Evolutionary conservation across 2,113 vertebrate species (phyloP), one percentile per base, ranked within the genome.

Genomic region (Campylomormyrus numenius): DNA sequence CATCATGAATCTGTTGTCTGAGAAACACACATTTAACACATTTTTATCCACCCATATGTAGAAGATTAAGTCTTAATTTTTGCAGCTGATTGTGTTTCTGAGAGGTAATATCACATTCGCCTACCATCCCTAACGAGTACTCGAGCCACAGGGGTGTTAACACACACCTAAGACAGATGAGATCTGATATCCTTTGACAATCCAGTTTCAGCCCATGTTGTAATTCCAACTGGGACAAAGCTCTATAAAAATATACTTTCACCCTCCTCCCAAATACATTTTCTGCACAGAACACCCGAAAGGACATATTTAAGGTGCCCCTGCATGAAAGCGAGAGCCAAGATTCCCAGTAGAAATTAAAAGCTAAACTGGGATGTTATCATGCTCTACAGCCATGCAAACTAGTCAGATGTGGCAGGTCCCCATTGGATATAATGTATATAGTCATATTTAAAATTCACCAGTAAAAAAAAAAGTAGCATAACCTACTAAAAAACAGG

Each of bases 401-500:
- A 88, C 91, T 56, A 90, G 31, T 66, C 90, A 93, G 91, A 88
- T 90, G 90, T 91, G 90, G 92, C 92, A 92, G 92, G 1, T 85
- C 91, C 93, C 92, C 92, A 89, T 50, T 1, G 92, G 93, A 93
- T 90, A 42, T 56, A 45, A 85, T 90, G 92, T 90, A 93, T 92
- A 92, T 92, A 89, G 91, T 90, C 89, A 90, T 91, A 90, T 93
- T 93, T 93, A 91, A 91, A 92, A 93, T 92, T 93, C 92, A 92
- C 90, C 88, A 91, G 92, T 49, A 86, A 74, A 89, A 56, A 49
- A 48, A 53, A 90, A 89, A 58, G 45, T 39, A 89, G 11, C 66
- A 58, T 42, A 84, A 90, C 83, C 24, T 39, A 74, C 46, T n/a
- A 90, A 90, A 87, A 17, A 88, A 90, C 62, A 49, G 88, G 89